A percentile compares a stretch with the other conserved stretches of the same genome.
These are phyloP conservation scores for Philhelius pedissequus DNA, from an alignment of 2,888 invertebrate species.

Conservation along the genomic window DNA sequence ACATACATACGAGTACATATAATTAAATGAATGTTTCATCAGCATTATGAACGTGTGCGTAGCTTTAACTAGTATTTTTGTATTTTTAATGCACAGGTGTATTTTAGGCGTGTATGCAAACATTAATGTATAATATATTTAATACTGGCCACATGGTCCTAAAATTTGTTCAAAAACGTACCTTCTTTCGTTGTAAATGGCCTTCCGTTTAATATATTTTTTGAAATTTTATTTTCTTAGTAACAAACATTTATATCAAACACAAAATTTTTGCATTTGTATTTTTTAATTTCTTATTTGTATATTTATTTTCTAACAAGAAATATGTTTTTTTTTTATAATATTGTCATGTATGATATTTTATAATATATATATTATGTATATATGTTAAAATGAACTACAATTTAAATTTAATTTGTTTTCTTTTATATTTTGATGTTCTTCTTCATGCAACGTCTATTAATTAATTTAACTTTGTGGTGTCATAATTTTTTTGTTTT, in stretches of 20 bases:
- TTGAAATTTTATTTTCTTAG: background rate
- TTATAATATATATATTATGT: conserved; percentile 9
- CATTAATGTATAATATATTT: background rate
- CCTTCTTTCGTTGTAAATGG: conserved; percentile 63
- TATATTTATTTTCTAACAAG: conserved; percentile 60
- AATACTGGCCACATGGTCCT: conserved; percentile 57
- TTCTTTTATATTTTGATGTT: background rate
- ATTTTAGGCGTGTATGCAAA: conserved; percentile 22
- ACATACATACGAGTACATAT: no score
- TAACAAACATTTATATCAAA: conserved; percentile 50
- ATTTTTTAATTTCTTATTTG: conserved; percentile 24
- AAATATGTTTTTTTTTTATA: conserved; percentile 41
- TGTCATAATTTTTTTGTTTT: background rate
- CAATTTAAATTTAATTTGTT: background rate
- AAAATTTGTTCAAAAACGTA: conserved; percentile 29
- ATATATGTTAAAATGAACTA: conserved; percentile 30
- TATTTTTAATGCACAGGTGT: conserved; percentile 2
- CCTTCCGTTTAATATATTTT: conserved; percentile 10
- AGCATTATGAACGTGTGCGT: conserved; percentile 54
- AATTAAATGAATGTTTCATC: background rate
- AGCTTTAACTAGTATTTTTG: conserved; percentile 23
- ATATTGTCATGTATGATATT: conserved; percentile 67
- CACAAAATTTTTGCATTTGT: conserved; percentile 36
- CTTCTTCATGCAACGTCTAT: background rate
- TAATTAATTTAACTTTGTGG: background rate